A percentile compares a stretch with the other conserved stretches of the same genome.
These are phyloP conservation scores for Caenorhabditis afra DNA, from an alignment of 2,888 invertebrate species.

Conservation along the genomic window DNA sequence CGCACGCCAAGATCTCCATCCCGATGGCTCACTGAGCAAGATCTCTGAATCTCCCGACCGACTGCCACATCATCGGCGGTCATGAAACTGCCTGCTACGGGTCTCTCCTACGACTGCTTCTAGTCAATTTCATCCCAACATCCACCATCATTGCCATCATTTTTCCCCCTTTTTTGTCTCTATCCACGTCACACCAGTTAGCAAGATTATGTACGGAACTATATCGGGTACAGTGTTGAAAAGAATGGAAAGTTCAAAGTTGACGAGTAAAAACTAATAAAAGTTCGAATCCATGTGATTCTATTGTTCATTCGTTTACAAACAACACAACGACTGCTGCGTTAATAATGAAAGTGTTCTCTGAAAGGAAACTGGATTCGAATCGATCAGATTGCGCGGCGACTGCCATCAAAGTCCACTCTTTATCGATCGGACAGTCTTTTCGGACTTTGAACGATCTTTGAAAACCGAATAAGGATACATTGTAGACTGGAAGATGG, in stretches of 20 bases:
- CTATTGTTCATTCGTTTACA: conserved; percentile 12
- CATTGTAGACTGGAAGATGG: not conserved
- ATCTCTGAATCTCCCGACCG: conserved; percentile 31
- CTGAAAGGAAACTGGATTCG: conserved; percentile 3
- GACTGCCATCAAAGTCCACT: conserved; percentile 20
- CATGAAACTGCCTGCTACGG: conserved; percentile 43
- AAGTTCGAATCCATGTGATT: not conserved
- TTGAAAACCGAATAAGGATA: conserved; percentile 11
- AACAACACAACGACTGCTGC: no score
- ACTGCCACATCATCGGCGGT: conserved; percentile 54
- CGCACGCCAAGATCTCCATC: conserved; percentile 55
- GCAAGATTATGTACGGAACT: conserved; percentile 43
- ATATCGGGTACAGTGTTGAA: conserved; percentile 46
- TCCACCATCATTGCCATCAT: conserved; percentile 5
- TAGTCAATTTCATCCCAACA: conserved; percentile 25
- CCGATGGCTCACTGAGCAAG: conserved; percentile 47
- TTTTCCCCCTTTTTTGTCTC: conserved; percentile 18
- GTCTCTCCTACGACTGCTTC: conserved; percentile 29
- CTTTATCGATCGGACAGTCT: not conserved
- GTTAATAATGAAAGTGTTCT: conserved; percentile 8
- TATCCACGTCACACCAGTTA: conserved; percentile 46
- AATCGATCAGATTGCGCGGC: not conserved
- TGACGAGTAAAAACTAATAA: conserved; percentile 43
- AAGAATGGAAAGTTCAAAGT: conserved; percentile 29
- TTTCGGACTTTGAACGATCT: conserved; percentile 22